phyloP scores from a whole-genome alignment of 2,113 vertebrate genomes.

The Phyllostomus discolor region DNA sequence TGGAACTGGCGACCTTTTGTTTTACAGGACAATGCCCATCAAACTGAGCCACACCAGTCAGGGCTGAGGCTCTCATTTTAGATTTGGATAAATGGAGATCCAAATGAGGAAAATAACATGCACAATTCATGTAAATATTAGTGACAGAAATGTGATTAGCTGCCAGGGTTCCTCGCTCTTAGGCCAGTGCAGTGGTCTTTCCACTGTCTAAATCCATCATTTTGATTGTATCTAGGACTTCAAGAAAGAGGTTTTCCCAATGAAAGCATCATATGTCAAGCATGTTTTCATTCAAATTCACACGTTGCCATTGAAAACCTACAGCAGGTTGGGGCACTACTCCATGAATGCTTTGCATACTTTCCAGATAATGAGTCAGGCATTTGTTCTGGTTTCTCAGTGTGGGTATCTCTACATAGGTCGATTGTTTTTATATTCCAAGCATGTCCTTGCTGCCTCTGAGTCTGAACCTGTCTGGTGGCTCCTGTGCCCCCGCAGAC shows the following conservation, averaged over 20 bases:
- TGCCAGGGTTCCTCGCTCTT: background rate
- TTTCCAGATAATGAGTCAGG: slow-evolving; percentile 62
- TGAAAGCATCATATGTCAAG: fast-evolving
- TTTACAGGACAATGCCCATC: too few species aligned
- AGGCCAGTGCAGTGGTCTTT: background rate
- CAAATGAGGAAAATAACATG: background rate
- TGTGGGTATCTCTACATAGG: slow-evolving; percentile 69
- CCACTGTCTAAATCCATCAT: background rate
- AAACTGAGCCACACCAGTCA: too few species aligned
- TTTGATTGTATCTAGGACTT: background rate
- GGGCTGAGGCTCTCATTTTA: background rate
- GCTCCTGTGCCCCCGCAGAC: slow-evolving; percentile 22
- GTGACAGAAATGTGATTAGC: background rate
- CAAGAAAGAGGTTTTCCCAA: background rate
- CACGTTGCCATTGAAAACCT: background rate
- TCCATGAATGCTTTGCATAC: background rate
- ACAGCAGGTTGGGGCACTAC: background rate
- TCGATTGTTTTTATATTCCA: slow-evolving; percentile 72
- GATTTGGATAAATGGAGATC: background rate
- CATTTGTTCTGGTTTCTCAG: slow-evolving; percentile 40
- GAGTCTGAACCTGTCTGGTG: slow-evolving; percentile 32
- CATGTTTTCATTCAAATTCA: background rate
- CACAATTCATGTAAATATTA: background rate
- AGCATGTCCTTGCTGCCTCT: slow-evolving; percentile 59
- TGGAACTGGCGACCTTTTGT: too few species aligned